Evolutionary conservation across 2,888 invertebrate species (phyloP), one percentile per base, ranked within the genome.

Genomic region (Anoncus sp.): DNA sequence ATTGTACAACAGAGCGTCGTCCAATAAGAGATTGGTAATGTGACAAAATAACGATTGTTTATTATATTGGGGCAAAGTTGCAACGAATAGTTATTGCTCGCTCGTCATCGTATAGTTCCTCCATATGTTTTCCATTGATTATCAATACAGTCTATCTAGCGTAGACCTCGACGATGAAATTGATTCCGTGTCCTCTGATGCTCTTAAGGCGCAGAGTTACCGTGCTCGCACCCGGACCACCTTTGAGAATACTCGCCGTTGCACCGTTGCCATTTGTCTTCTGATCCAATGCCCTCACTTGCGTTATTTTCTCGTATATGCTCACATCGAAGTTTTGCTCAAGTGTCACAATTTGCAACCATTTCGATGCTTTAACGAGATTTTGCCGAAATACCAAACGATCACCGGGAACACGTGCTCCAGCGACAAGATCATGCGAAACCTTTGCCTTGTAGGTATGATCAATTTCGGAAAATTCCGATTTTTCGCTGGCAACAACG

Each of bases 141-240:
- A n/a, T 31, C 31, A 7, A 31, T 31, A 6, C 4, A 31, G 7
- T 6, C 31, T 4, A 14, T 43, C 43, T 47, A n/a, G 45, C 45
- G 45, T 47, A 47, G 18, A 47, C 3, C 16, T 47, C 45, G 18
- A 47, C 77, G 3, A 62, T 0, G 24, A 91, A 92, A 77, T 91
- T 90, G 62, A 92, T 88, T 31, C 90, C 87, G 65, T 87, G 84
- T 31, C 90, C 88, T 20, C 90, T 86, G 75, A 91, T 88, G n/a
- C 92, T 92, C 81, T 91, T 92, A 82, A 92, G 89, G 75, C 88
- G 88, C 12, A 92, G 82, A 5, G 86, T 86, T 1, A 87, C 90
- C 20, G 73, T 82, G 1, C 73, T 82, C 18, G 78, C 73, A 4
- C 89, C 88, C 1, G 91, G 87, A 7, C 92, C 92, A 10, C 92